A percentile compares a stretch with the other conserved stretches of the same genome.
Evolutionary conservation across 2,888 invertebrate species (phyloP).

Genomic region (Melanostoma scalare): DNA sequence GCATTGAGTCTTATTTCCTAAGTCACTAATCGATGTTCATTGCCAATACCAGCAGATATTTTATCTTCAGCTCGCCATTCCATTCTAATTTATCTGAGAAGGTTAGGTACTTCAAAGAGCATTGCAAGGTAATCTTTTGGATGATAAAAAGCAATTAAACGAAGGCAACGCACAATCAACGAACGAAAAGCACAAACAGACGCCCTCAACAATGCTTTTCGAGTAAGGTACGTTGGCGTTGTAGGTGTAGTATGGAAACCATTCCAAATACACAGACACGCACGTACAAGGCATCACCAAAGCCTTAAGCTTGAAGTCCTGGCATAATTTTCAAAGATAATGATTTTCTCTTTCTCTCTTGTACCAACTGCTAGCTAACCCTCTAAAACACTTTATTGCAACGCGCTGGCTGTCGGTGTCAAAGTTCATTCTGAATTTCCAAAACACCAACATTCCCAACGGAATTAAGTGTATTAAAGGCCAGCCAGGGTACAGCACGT

Average conservation of each 20-base stretch:
- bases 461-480: conserved; percentile 34
- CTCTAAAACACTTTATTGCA: conserved; percentile 16
- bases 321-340: not conserved
- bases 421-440: conserved; percentile 38
- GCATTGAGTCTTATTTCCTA: too few relatives aligned
- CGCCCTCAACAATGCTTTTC: too few relatives aligned
- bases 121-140: not conserved
- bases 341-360: not conserved
- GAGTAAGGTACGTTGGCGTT: not conserved
- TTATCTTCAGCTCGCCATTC: too few relatives aligned
- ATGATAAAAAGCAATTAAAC: conserved; percentile 13
- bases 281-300: too few relatives aligned
- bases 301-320: too few relatives aligned
- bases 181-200: too few relatives aligned
- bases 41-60: too few relatives aligned
- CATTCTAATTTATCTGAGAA: too few relatives aligned
- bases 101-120: not conserved
- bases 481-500: not conserved
- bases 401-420: conserved; percentile 7
- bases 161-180: not conserved
- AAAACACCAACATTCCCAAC: conserved; percentile 16
- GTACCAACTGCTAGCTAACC: conserved; percentile 1
- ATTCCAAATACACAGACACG: not conserved
- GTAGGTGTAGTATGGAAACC: not conserved
- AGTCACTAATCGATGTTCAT: too few relatives aligned